Conservation (phyloP, 2,888 invertebrate genomes). For the Mesoligia furuncula region DNA sequence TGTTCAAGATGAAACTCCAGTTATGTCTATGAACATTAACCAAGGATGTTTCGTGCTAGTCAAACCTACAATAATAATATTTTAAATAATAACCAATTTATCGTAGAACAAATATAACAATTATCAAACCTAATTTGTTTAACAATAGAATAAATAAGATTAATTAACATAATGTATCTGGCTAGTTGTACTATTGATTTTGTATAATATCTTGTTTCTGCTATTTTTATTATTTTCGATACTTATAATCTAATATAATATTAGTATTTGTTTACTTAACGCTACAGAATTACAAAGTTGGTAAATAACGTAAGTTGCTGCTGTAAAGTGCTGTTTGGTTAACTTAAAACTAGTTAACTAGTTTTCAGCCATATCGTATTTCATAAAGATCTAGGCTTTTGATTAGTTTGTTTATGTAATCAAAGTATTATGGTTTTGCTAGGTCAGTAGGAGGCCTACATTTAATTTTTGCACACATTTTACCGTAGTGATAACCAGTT, state of each 20-base stretch:
- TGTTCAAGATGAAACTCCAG: no score
- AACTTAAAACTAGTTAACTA: no score
- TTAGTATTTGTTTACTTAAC: background rate
- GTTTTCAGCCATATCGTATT: slow-evolving; percentile 8
- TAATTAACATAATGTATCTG: slow-evolving; percentile 22
- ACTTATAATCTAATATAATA: background rate
- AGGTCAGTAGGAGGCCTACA: background rate
- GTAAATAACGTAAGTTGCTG: background rate
- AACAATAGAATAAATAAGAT: slow-evolving; percentile 28
- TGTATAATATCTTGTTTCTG: background rate
- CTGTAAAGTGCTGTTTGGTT: background rate
- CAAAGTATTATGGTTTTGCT: background rate
- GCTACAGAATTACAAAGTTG: background rate
- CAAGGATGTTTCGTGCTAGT: no score
- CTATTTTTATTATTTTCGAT: background rate
- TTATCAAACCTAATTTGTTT: slow-evolving; percentile 4
- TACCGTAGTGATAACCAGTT: background rate
- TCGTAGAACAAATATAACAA: slow-evolving; percentile 5
- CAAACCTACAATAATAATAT: background rate
- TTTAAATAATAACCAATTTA: slow-evolving; percentile 10
- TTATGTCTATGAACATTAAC: no score
- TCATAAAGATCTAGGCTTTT: slow-evolving; percentile 19
- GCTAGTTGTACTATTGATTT: background rate
- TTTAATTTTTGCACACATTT: background rate
- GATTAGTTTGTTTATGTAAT: slow-evolving; percentile 28